Conservation (phyloP, 2,888 invertebrate species). For the Sialis fuliginosa region DNA sequence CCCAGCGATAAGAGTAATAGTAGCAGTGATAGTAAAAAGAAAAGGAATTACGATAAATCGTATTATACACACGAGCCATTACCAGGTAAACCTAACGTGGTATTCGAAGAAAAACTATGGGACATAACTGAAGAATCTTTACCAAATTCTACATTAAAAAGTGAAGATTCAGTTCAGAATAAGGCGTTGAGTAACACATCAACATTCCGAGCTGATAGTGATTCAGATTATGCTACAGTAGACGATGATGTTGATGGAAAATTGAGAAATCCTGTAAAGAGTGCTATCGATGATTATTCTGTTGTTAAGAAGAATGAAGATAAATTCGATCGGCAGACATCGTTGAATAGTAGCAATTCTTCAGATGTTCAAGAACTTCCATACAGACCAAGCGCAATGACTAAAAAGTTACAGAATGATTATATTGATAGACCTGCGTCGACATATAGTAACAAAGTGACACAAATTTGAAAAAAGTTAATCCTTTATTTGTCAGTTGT, state of each 20-base stretch:
- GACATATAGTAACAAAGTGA: too few relatives aligned
- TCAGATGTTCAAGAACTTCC: too few relatives aligned
- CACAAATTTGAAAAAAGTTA: too few relatives aligned
- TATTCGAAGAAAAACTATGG: slow-evolving; percentile 68
- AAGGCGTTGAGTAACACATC: background rate
- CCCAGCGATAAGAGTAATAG: slow-evolving; percentile 9
- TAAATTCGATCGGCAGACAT: too few relatives aligned
- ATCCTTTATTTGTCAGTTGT: too few relatives aligned
- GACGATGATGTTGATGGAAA: background rate
- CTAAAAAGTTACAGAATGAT: too few relatives aligned
- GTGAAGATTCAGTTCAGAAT: slow-evolving; percentile 5
- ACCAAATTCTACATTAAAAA: slow-evolving; percentile 24
- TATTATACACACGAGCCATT: slow-evolving; percentile 76
- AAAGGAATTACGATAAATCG: slow-evolving; percentile 59
- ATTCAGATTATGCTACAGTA: slow-evolving; percentile 9
- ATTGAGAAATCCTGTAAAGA: too few relatives aligned
- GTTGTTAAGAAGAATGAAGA: too few relatives aligned
- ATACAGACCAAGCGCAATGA: too few relatives aligned
- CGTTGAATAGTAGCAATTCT: too few relatives aligned
- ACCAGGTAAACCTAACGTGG: slow-evolving; percentile 46
- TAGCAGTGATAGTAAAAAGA: slow-evolving; percentile 30
- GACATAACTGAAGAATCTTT: slow-evolving; percentile 50
- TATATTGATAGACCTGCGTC: too few relatives aligned
- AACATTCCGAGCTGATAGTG: slow-evolving; percentile 8
- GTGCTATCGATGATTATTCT: too few relatives aligned